Base-by-base conservation (phyloP, 2,113 vertebrate species). In the Hirundichthys speculiger region DNA sequence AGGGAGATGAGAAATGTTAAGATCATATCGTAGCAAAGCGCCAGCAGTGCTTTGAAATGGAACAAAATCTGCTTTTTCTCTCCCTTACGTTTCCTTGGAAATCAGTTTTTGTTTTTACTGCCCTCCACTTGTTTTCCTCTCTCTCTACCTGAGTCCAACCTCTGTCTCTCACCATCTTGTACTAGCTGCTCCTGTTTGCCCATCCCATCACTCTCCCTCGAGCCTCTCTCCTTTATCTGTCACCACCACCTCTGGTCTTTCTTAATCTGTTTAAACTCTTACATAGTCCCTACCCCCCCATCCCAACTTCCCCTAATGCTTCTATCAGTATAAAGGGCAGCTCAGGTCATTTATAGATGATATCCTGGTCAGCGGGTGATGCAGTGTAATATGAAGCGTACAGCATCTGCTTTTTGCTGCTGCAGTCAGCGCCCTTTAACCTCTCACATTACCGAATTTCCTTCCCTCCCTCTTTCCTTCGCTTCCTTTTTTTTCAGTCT, bases 331-430 rank as follows among this genome's bases (percentile, higher is more conserved):
- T 50, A 87, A 87, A 87, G 84, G 87, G 77, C 87, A 87, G 50
- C 79, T 64, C 68, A 69, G 86, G 84, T 85, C 75, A 3, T 47
- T 72, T 84, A 62, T 55, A 83, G 81, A 75, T 72, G 77, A 86
- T 84, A 82, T 80, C 71, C 82, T 43, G 66, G 73, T 80, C 83
- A 74, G 69, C 75, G n/a, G 39, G 80, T 64, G 86, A 90, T 86
- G 85, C 67, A 10, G 75, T 87, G 87, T 86, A 89, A 90, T 75
- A 63, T 19, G 83, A 90, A 51, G 8, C 74, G 21, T 64, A 60
- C 69, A 73, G 82, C 82, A 83, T 86, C 87, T 89, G 82, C 55
- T 76, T 76, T 77, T 80, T 86, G 80, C 84, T 76, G 77, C 80
- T 67, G 77, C 77, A 87, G 77, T 84, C 78, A 77, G 78, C 39